Base-by-base conservation (phyloP, 2,888 invertebrate genomes). In the Arctia plantaginis region DNA sequence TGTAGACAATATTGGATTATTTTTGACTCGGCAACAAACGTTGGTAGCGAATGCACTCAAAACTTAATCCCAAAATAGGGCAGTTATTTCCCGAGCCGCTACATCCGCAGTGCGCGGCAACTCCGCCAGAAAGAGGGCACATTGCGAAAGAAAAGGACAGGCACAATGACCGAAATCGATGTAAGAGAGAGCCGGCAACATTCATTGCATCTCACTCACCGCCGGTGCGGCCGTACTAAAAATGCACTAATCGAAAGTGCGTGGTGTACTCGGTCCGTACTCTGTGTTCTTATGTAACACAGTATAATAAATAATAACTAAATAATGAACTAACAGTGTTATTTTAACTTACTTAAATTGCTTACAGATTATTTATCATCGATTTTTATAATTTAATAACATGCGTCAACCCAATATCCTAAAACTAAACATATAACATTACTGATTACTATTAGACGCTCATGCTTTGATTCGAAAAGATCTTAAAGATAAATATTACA, bases 161-260 rank as follows among this genome's bases (percentile, higher is more conserved):
- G 82, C 82, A 84, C 86, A 86, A 87, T 88, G 89, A 89, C 90
- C 90, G 93, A 94, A 93, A 95, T 95, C 95, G 92, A 95, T 95
- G 93, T 90, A 80, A 87, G 88, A 90, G 77, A 66, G 84, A 85
- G 74, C 72, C 65, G 41, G 82, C 27, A 64, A 41, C 68, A 85
- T 65, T 72, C 80, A 55, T 18, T 69, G 86, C 77, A 71, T 94
- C 91, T 87, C 91, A 66, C 79, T 93, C 91, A 65, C 69, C 82
- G 74, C 84, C 86, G 81, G 95, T 95, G 86, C 95, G 83, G 80
- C 66, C 85, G 95, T 86, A 94, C 95, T 83, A 71, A 87, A 82
- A 90, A 90, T 91, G 95, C 93, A 95, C 95, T 84, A 79, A 79
- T 80, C 76, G 80, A 77, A 75, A 82, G 83, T 86, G 87, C 89